Evolutionary conservation across 2,888 invertebrate genomes (phyloP).

Genomic region (Mesoligia furuncula): DNA sequence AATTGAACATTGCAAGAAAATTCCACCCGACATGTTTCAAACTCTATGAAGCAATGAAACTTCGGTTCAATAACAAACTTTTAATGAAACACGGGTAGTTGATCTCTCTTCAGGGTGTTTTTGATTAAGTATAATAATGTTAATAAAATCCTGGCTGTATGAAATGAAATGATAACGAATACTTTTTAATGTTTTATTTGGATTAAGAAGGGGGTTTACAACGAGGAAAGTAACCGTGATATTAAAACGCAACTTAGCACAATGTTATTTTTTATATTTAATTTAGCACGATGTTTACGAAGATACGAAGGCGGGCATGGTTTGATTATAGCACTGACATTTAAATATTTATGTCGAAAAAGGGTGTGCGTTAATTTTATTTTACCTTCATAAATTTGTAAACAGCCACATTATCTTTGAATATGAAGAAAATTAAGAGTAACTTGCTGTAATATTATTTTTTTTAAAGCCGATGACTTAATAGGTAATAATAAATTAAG

Average conservation of each 20-base stretch:
- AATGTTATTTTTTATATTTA: slow-evolving; percentile 30
- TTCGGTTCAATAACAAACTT: slow-evolving; percentile 84
- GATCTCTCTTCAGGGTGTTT: slow-evolving; percentile 73
- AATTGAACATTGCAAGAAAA: slow-evolving; percentile 81
- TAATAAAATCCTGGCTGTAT: slow-evolving; percentile 35
- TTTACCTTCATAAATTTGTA: slow-evolving; percentile 28
- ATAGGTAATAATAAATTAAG: not conserved
- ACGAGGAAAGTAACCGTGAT: slow-evolving; percentile 27
- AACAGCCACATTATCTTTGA: slow-evolving; percentile 7
- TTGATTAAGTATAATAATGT: slow-evolving; percentile 64
- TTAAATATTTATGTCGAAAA: slow-evolving; percentile 54
- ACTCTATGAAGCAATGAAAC: slow-evolving; percentile 82
- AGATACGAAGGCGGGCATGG: slow-evolving; percentile 18
- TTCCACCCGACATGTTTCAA: slow-evolving; percentile 81
- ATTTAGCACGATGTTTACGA: slow-evolving; percentile 21
- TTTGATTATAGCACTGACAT: slow-evolving; percentile 48
- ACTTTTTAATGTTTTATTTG: not conserved
- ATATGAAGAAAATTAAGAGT: slow-evolving; percentile 11
- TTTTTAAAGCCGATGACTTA: not conserved
- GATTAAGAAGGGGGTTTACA: not conserved
- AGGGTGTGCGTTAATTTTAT: slow-evolving; percentile 45
- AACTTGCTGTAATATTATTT: not conserved
- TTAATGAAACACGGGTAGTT: slow-evolving; percentile 86
- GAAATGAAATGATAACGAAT: slow-evolving; percentile 11
- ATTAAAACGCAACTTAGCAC: slow-evolving; percentile 15